These are phyloP conservation scores for Trichomycterus rosablanca DNA, from an alignment of 2,113 vertebrate species.

Conservation along the genomic window DNA sequence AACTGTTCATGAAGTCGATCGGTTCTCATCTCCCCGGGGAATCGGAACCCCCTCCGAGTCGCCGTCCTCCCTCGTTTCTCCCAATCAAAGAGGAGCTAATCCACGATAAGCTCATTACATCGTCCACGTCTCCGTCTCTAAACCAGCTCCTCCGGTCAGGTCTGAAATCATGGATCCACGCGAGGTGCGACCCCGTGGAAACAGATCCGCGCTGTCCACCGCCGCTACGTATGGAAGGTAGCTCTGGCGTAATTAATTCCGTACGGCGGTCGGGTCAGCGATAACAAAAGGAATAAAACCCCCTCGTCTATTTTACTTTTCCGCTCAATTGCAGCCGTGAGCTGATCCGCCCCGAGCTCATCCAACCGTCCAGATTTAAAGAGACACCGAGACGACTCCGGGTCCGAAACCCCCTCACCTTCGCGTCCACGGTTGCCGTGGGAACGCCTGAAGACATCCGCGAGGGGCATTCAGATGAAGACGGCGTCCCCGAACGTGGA, in stretches of 20 bases:
- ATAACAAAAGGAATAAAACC: no score
- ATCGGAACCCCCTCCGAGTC: no score
- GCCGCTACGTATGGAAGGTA: no score
- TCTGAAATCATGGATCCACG: background rate
- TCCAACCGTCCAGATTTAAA: slow-evolving; percentile 45
- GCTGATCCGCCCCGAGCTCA: slow-evolving; percentile 40
- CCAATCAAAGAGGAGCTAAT: background rate
- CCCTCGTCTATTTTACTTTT: slow-evolving; percentile 16
- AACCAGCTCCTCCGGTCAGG: background rate
- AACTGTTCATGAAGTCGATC: no score
- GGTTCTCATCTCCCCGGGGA: no score
- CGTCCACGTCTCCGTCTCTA: background rate
- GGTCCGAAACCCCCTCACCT: slow-evolving; percentile 12
- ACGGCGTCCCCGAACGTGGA: slow-evolving; percentile 28
- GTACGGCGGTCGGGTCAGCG: slow-evolving; percentile 30
- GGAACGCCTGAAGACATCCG: slow-evolving; percentile 39
- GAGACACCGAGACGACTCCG: slow-evolving; percentile 18
- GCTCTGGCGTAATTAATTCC: slow-evolving; percentile 30
- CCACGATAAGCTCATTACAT: background rate
- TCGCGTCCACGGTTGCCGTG: slow-evolving; percentile 45
- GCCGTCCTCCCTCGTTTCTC: background rate
- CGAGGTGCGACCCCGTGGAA: background rate
- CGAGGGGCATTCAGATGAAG: slow-evolving; percentile 47
- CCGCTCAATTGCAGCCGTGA: slow-evolving; percentile 33
- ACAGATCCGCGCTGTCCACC: no score